Evolutionary conservation across 1,140 invertebrate genomes (phyloP).

Genomic region (Lepidurus apus): DNA sequence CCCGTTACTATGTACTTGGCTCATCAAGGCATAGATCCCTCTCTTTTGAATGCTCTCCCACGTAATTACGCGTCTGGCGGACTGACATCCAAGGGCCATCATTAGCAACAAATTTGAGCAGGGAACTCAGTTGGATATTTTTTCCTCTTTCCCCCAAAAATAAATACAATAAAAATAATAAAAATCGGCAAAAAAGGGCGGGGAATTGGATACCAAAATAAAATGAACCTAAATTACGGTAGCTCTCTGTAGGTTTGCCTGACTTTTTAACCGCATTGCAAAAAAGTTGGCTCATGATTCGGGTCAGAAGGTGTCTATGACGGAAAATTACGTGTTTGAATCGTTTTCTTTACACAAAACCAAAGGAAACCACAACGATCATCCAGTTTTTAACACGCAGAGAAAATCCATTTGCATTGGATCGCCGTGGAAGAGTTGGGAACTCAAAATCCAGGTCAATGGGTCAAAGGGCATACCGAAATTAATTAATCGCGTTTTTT

Average conservation of each 20-base stretch:
- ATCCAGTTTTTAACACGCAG: background rate
- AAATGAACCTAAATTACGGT: background rate
- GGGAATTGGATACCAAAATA: background rate
- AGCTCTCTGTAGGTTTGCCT: background rate
- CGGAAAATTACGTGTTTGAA: no score
- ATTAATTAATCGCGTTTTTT: background rate
- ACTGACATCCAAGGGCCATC: background rate
- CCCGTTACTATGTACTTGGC: background rate
- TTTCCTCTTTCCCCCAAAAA: background rate
- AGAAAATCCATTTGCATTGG: background rate
- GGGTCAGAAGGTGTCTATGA: background rate
- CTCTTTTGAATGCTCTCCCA: background rate
- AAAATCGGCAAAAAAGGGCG: background rate
- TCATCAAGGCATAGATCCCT: constrained; percentile 21
- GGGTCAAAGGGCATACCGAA: background rate
- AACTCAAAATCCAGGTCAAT: background rate
- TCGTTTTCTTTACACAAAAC: background rate
- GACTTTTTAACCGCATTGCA: background rate
- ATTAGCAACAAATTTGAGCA: background rate
- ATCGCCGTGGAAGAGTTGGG: background rate
- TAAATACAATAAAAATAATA: background rate
- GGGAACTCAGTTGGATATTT: background rate
- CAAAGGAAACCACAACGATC: background rate
- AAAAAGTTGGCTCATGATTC: background rate
- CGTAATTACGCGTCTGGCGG: constrained; percentile 11